phyloP scores from a whole-genome alignment of 2,113 vertebrate species.

The Amphiprion percula region DNA sequence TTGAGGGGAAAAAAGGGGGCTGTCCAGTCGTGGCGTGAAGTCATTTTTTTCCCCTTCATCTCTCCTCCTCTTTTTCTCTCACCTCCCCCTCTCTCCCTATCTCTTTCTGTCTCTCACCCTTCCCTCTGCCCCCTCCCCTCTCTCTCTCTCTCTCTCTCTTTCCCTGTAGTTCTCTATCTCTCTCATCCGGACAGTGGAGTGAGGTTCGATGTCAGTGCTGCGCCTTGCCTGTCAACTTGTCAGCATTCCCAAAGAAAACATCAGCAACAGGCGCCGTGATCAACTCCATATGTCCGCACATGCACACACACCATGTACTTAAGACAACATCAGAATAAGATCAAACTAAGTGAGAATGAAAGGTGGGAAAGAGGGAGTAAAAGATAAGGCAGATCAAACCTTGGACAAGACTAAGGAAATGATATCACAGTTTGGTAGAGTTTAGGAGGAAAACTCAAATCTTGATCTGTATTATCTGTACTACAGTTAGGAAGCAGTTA shows the following conservation, averaged over 20 bases:
- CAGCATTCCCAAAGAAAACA: conserved; percentile 88
- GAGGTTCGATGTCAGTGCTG: conserved; percentile 87
- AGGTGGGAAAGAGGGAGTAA: conserved; percentile 21
- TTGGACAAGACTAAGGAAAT: conserved; percentile 15
- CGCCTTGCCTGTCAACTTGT: conserved; percentile 87
- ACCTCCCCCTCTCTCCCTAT: conserved; percentile 65
- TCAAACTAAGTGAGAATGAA: conserved; percentile 28
- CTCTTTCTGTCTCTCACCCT: conserved; percentile 48
- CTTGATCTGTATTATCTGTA: not conserved
- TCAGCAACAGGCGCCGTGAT: conserved; percentile 87
- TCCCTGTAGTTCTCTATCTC: conserved; percentile 67
- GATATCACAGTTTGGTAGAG: conserved; percentile 7
- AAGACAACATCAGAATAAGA: conserved; percentile 33
- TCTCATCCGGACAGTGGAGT: conserved; percentile 77
- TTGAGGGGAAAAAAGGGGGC: conserved; percentile 77
- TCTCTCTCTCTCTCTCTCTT: conserved; percentile 35
- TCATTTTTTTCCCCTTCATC: conserved; percentile 75
- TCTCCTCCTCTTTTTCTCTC: conserved; percentile 74
- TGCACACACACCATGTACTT: conserved; percentile 57
- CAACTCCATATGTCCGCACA: conserved; percentile 86
- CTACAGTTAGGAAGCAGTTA: conserved; percentile 12
- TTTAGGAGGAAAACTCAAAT: not conserved
- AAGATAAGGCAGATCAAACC: conserved; percentile 20
- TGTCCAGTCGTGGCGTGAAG: conserved; percentile 70
- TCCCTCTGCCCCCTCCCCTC: conserved; percentile 28